phyloP scores from a whole-genome alignment of 2,113 vertebrate species.

The Triplophysa rosa region DNA sequence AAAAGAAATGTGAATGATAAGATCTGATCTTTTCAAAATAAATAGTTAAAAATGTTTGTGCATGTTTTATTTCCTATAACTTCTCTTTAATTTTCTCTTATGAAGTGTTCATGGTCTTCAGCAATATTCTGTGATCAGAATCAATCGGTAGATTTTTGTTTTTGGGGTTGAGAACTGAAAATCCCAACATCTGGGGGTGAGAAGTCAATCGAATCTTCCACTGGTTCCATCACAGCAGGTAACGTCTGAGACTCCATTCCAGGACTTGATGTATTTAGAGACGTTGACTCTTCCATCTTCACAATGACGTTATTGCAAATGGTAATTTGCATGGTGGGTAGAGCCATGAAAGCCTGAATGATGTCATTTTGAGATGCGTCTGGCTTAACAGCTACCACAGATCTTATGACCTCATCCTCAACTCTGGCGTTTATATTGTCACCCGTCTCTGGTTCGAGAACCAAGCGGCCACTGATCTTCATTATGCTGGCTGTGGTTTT shows the following conservation, averaged over 20 bases:
- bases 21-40: constrained; percentile 31
- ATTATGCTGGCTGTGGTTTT: background rate
- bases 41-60: background rate
- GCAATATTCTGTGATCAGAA: background rate
- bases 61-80: background rate
- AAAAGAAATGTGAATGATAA: constrained; percentile 12
- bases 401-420: constrained; percentile 10
- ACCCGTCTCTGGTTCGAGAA: background rate
- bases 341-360: background rate
- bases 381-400: background rate
- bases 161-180: background rate
- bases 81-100: no score
- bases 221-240: background rate
- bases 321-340: background rate
- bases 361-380: background rate
- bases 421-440: background rate
- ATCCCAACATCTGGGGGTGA: background rate
- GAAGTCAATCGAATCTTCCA: background rate
- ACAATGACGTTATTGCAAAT: background rate
- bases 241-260: background rate
- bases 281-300: background rate
- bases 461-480: background rate
- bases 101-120: no score
- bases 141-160: background rate
- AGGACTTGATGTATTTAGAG: background rate